phyloP scores from a whole-genome alignment of 2,113 vertebrate genomes.

The Picathartes gymnocephalus region DNA sequence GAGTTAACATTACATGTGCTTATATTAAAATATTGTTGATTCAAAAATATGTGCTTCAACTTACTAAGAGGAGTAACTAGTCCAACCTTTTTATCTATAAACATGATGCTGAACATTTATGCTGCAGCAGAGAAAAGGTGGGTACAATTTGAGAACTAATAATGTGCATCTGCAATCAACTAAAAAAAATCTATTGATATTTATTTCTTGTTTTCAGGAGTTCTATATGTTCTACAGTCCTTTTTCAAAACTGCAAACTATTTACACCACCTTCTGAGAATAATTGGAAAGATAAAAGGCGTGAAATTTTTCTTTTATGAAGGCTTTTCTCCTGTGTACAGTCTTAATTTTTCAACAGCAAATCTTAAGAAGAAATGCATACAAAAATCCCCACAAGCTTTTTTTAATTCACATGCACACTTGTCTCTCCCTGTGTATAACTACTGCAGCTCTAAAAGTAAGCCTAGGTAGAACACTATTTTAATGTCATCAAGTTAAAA shows the following conservation, averaged over 20 bases:
- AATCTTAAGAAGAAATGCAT: not conserved
- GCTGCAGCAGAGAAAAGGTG: not conserved
- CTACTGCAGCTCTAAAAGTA: not conserved
- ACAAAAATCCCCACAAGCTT: not conserved
- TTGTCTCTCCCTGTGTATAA: not conserved
- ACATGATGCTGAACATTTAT: not conserved
- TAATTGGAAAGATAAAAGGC: not conserved
- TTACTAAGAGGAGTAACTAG: not conserved
- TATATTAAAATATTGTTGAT: constrained; percentile 6
- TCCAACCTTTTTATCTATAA: not conserved
- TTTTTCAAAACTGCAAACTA: not conserved
- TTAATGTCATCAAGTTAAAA: not conserved
- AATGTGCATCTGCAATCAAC: not conserved
- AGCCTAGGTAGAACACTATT: not conserved
- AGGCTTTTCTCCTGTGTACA: not conserved
- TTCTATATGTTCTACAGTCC: not conserved
- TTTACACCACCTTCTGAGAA: not conserved
- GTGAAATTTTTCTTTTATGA: not conserved
- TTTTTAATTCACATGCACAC: not conserved
- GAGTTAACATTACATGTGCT: not conserved
- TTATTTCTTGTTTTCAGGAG: constrained; percentile 1
- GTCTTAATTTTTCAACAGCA: not conserved
- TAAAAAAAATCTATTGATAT: not conserved
- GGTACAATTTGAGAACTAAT: not conserved
- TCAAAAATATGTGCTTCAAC: not conserved